Conservation (phyloP, 2,888 invertebrate species). For the Schrankia costaestrigalis region DNA sequence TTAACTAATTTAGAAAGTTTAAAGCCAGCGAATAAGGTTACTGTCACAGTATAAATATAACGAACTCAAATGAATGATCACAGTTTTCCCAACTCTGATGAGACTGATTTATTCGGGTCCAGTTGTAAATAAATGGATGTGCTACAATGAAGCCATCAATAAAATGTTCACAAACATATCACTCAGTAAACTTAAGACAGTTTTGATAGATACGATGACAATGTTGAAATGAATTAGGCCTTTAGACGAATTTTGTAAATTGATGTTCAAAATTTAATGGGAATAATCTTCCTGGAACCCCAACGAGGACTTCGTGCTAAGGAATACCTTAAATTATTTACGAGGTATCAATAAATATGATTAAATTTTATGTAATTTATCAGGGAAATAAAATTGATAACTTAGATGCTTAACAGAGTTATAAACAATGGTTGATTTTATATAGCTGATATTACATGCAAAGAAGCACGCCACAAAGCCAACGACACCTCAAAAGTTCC, state of each 20-base stretch:
- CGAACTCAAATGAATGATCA: constrained; percentile 52
- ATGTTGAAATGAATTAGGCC: constrained; percentile 26
- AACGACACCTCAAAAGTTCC: constrained; percentile 62
- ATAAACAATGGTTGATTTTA: constrained; percentile 52
- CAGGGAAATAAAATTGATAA: constrained; percentile 26
- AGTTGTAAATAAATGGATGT: constrained; percentile 53
- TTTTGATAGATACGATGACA: constrained; percentile 34
- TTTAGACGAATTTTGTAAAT: constrained; percentile 19
- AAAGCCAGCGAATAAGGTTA: constrained; percentile 13
- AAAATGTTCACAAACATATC: constrained; percentile 57
- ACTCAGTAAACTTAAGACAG: constrained; percentile 45
- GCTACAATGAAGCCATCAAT: constrained; percentile 56
- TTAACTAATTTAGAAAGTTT: too few species aligned
- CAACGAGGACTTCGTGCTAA: too few species aligned
- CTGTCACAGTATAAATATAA: constrained; percentile 36
- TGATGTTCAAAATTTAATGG: constrained; percentile 23
- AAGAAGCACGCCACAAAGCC: constrained; percentile 44
- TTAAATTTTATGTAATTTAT: too few species aligned
- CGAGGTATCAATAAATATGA: too few species aligned
- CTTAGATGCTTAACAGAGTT: constrained; percentile 46
- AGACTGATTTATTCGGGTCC: constrained; percentile 59
- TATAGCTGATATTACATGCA: constrained; percentile 66
- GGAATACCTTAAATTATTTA: too few species aligned
- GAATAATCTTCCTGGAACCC: constrained; percentile 23
- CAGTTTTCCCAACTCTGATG: constrained; percentile 51